phyloP scores from a whole-genome alignment of 2,113 vertebrate species.

The Epinephelus fuscoguttatus region DNA sequence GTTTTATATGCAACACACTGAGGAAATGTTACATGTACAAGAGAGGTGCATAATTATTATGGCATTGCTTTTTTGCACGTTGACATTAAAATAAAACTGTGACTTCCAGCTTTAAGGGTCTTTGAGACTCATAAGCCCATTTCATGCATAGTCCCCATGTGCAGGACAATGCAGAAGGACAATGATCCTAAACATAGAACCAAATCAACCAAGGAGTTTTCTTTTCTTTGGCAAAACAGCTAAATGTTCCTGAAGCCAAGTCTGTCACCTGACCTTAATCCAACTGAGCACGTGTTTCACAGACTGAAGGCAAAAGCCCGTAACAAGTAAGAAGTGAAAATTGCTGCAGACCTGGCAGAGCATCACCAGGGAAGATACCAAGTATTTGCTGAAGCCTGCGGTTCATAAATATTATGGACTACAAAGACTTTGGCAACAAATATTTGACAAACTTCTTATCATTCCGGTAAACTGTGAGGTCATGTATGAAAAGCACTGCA shows the following conservation, averaged over 20 bases:
- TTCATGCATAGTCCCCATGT: not conserved
- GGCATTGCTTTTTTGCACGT: not conserved
- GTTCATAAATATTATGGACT: slow-evolving; percentile 2
- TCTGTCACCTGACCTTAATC: slow-evolving; percentile 20
- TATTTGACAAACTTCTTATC: not conserved
- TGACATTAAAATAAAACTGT: not conserved
- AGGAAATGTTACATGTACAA: not conserved
- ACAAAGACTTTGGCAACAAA: not conserved
- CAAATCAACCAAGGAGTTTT: not conserved
- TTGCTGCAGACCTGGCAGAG: not conserved
- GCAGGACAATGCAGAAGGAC: not conserved
- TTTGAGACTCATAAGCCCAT: not conserved
- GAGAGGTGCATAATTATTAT: not conserved
- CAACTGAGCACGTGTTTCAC: slow-evolving; percentile 17
- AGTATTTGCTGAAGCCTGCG: not conserved
- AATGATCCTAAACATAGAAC: not conserved
- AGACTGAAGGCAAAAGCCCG: not conserved
- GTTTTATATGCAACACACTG: not conserved
- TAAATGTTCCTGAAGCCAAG: not conserved
- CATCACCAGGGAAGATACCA: not conserved
- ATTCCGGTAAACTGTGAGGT: not conserved
- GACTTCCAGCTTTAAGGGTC: not conserved
- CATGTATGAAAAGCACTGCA: not conserved
- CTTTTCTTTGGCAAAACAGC: not conserved
- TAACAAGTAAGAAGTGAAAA: not conserved